Conservation (phyloP, 2,797 vertebrate species). For the Acrossocheilus fasciatus region DNA sequence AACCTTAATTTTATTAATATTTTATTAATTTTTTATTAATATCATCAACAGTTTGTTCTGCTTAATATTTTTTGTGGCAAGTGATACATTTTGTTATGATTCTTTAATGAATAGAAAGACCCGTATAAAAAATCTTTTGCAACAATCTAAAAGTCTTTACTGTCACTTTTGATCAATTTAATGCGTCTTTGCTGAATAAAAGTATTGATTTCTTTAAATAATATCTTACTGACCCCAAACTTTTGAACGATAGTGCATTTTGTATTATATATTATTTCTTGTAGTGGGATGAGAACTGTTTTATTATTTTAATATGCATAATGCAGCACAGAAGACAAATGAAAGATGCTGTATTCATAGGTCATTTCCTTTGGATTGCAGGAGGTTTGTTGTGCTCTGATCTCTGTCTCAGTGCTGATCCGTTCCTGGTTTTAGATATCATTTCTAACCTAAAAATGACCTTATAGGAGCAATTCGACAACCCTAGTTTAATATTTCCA, state of each 20-base stretch:
- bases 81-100: no score
- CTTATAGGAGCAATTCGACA: background rate
- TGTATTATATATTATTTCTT: background rate
- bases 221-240: background rate
- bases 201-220: background rate
- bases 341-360: background rate
- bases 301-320: background rate
- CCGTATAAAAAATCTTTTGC: background rate
- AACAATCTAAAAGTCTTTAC: background rate
- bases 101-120: background rate
- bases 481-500: background rate
- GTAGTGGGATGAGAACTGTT: conserved; percentile 8
- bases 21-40: no score
- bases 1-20: no score
- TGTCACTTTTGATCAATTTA: background rate
- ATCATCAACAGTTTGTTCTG: no score
- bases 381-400: conserved; percentile 29
- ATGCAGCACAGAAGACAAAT: background rate
- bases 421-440: conserved; percentile 9
- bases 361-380: conserved; percentile 21
- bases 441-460: conserved; percentile 29
- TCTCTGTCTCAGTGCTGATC: conserved; percentile 23
- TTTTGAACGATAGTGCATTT: background rate
- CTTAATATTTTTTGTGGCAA: no score
- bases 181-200: no score